Conservation (phyloP, 2,888 invertebrate genomes). For the Ectemnius continuus region DNA sequence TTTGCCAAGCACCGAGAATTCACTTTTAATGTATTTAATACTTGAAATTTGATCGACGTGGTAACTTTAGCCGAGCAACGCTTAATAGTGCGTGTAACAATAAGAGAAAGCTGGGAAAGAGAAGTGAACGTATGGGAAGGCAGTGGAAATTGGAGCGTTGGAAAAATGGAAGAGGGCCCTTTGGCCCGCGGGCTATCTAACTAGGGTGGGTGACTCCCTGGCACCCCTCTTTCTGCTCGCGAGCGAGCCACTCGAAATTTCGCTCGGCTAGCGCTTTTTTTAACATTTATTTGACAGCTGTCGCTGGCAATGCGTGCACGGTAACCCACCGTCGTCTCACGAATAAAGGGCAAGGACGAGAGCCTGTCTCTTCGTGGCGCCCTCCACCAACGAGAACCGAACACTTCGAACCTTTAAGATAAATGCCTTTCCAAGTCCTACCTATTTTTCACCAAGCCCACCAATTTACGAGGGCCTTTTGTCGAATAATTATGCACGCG, state of each 20-base stretch:
- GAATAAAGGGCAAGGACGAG: background rate
- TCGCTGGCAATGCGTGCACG: slow-evolving; percentile 72
- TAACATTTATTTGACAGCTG: slow-evolving; percentile 78
- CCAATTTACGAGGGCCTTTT: background rate
- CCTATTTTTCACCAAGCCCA: background rate
- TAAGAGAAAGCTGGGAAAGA: no score
- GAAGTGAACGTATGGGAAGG: no score
- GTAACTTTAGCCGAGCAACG: no score
- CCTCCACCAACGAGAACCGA: slow-evolving; percentile 11
- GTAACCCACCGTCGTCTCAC: slow-evolving; percentile 56
- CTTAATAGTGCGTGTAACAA: no score
- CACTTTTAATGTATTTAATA: no score
- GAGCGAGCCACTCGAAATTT: slow-evolving; percentile 75
- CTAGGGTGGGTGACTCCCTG: slow-evolving; percentile 61
- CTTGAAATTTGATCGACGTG: no score
- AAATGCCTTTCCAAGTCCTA: slow-evolving; percentile 13
- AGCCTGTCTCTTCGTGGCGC: slow-evolving; percentile 3
- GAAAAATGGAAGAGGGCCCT: slow-evolving; percentile 65
- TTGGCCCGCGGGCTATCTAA: slow-evolving; percentile 59
- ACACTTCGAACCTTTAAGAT: slow-evolving; percentile 20
- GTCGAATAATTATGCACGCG: background rate
- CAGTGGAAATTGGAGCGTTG: slow-evolving; percentile 58
- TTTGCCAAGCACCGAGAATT: no score
- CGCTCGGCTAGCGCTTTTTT: slow-evolving; percentile 76
- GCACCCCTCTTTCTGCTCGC: slow-evolving; percentile 62